These are phyloP conservation scores for Thalassoma bifasciatum DNA, from an alignment of 2,113 vertebrate genomes.

Conservation along the genomic window DNA sequence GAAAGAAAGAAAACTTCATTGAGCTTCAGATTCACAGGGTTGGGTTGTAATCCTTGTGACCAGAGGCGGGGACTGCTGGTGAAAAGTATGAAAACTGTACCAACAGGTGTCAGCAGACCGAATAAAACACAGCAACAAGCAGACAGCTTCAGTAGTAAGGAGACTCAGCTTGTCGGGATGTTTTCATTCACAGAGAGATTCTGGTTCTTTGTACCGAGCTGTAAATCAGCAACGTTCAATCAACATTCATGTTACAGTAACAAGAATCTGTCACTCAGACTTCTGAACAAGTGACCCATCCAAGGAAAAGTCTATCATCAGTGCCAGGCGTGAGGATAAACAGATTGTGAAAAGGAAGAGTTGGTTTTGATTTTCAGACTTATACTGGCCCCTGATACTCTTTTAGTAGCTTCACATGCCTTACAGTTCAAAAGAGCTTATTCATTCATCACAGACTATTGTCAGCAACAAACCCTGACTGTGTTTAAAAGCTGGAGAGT, in stretches of 20 bases:
- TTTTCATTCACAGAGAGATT: constrained; percentile 7
- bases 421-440: too few species aligned
- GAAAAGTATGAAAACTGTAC: background rate
- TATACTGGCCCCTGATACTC: too few species aligned
- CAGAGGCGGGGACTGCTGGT: constrained; percentile 10
- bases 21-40: background rate
- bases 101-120: background rate
- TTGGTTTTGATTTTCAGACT: background rate
- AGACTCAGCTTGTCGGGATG: constrained; percentile 3
- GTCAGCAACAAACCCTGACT: too few species aligned
- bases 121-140: background rate
- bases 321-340: background rate
- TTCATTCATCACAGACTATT: too few species aligned
- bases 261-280: background rate
- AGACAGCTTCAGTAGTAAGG: constrained; percentile 11
- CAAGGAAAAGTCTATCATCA: background rate
- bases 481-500: too few species aligned
- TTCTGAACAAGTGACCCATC: background rate
- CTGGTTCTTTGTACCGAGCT: background rate
- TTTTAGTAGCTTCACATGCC: too few species aligned
- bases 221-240: background rate
- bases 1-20: background rate
- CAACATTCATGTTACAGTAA: background rate
- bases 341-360: background rate
- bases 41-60: background rate